phyloP scores from a whole-genome alignment of 2,113 vertebrate species.

The Anhinga rufa region DNA sequence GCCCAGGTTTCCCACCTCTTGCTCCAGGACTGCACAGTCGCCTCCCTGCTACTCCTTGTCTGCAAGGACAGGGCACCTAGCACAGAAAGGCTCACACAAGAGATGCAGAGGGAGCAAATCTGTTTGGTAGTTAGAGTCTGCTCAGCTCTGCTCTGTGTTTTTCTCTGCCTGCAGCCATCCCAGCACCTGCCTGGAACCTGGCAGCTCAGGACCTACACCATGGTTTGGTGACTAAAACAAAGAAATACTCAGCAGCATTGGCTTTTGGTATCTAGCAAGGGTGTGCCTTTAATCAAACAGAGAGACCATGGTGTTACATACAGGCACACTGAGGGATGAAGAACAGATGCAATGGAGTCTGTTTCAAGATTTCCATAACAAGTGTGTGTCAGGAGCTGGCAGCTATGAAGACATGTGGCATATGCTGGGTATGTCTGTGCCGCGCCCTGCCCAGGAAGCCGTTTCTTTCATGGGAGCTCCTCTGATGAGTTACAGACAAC shows the following conservation, averaged over 20 bases:
- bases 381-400: slow-evolving; percentile 62
- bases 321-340: slow-evolving; percentile 37
- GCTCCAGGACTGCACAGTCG: not conserved
- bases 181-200: not conserved
- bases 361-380: slow-evolving; percentile 59
- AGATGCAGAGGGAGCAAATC: not conserved
- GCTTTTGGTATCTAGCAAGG: slow-evolving; percentile 24
- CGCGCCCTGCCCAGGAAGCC: slow-evolving; percentile 45
- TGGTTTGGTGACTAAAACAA: not conserved
- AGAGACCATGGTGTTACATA: slow-evolving; percentile 34
- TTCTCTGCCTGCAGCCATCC: not conserved
- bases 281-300: slow-evolving; percentile 50
- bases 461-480: not conserved
- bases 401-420: slow-evolving; percentile 60
- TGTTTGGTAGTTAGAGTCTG: not conserved
- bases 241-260: not conserved
- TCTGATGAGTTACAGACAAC: not conserved
- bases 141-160: not conserved
- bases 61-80: not conserved
- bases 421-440: slow-evolving; percentile 59
- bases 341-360: slow-evolving; percentile 59
- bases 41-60: not conserved
- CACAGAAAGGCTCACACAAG: not conserved
- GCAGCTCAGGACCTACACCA: not conserved
- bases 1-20: not conserved